Base-by-base conservation (phyloP, 2,797 vertebrate species). In the Hippoglossus hippoglossus region DNA sequence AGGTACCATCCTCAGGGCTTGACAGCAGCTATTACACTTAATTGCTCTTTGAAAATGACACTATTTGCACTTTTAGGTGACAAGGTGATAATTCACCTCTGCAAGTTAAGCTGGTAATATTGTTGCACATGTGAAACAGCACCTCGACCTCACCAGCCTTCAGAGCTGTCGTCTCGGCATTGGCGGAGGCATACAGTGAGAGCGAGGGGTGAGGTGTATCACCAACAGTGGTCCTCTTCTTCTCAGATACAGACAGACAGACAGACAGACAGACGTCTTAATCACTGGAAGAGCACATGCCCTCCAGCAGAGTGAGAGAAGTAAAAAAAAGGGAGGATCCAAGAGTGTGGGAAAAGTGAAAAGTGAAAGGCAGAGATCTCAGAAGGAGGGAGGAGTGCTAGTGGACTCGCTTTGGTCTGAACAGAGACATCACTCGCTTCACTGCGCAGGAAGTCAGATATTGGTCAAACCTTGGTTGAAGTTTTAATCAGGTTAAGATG, bases 1-100 rank as follows among this genome's bases (percentile, higher is more conserved):
- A 97, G 96, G 96, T 96, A 94, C 79, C 78, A 61, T 94, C 95
- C 94, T 94, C 90, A 93, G 93, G 54, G 93, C 88, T 96, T 95
- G 96, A 97, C 96, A 96, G 94, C 94, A 92, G 95, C 95, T 96
- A 97, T 97, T 96, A 96, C 94, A 95, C 95, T 95, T 96, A 96
- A 96, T 96, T 96, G 95, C 94, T 89, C 94, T 95, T 94, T 93
- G 95, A 94, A 97, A 96, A 87, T 80, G 70, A 93, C 94, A 94
- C 95, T 95, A 94, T 96, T 96, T 96, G 95, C 88, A 85, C 94
- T 94, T 91, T 91, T 89, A 95, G 96, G 92, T 96, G 96, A 96
- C 97, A 96, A 96, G 95, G 95, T 93, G 95, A 95, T 96, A 97
- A 97, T 97, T 96, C 96, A 96, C 95, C 95, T 96, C 95, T 52